Percentiles rank a stretch among this genome's conserved stretches.
These are phyloP conservation scores for Babylonia areolata DNA, from an alignment of 1,140 invertebrate genomes.

Conservation along the genomic window DNA sequence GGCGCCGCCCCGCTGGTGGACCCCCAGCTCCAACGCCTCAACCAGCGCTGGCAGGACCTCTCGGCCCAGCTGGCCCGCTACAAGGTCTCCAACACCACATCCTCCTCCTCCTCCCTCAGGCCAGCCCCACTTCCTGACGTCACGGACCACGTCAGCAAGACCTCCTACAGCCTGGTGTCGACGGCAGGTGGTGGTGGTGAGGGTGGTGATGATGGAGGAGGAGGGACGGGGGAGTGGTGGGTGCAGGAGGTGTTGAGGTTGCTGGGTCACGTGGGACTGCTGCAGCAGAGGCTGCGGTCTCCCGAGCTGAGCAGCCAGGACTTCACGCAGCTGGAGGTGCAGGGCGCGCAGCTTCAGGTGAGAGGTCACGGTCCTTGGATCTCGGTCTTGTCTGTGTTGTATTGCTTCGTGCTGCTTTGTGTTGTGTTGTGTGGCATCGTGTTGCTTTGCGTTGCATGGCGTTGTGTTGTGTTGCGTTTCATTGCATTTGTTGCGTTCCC, in stretches of 20 bases:
- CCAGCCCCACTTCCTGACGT: neutral
- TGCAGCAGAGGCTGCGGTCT: conserved; percentile 21
- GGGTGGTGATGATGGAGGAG: neutral
- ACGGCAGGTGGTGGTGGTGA: neutral
- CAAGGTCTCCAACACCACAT: neutral
- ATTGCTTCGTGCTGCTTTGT: no score
- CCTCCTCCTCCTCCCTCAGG: neutral
- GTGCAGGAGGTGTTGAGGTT: neutral
- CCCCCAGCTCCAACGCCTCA: conserved; percentile 13
- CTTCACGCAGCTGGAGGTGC: neutral
- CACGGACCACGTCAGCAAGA: neutral
- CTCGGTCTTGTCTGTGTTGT: no score
- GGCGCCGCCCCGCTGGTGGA: neutral
- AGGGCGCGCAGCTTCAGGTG: conserved; percentile 4
- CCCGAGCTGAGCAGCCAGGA: neutral
- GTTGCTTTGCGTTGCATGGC: no score
- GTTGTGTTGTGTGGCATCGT: no score
- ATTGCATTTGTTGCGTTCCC: no score
- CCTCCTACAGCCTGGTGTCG: neutral
- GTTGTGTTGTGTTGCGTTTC: neutral
- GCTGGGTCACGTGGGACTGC: neutral
- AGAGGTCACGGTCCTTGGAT: neutral
- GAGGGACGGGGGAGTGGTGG: neutral
- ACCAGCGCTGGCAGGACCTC: conserved; percentile 14
- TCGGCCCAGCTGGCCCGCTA: neutral